A percentile compares a stretch with the other conserved stretches of the same genome.
Conservation (phyloP, 2,113 vertebrate species). For the Eubucco bourcierii region DNA sequence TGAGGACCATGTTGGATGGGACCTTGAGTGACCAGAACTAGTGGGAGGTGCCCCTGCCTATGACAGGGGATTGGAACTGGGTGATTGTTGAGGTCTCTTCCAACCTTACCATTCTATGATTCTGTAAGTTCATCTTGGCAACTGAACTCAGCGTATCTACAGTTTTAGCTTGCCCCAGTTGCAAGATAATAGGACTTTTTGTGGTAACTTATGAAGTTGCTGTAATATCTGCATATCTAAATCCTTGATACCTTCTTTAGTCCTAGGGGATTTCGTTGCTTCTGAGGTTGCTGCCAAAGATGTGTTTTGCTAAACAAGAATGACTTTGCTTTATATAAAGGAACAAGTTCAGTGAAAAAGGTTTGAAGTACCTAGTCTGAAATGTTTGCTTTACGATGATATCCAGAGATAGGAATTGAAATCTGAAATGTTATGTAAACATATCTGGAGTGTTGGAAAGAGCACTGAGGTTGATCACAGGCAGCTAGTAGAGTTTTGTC, state of each 20-base stretch:
- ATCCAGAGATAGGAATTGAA: not conserved
- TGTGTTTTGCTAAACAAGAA: not conserved
- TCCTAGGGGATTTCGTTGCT: not conserved
- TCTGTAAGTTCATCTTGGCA: not conserved
- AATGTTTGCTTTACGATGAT: not conserved
- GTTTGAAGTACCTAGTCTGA: not conserved
- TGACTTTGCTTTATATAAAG: not conserved
- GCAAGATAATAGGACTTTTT: not conserved
- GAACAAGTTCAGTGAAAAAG: not conserved
- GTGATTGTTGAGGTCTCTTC: no score
- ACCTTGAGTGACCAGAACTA: no score
- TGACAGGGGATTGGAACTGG: no score
- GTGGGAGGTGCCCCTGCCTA: no score
- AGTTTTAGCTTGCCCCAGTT: not conserved
- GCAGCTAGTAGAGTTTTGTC: not conserved
- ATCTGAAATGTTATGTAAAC: not conserved
- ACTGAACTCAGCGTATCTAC: not conserved
- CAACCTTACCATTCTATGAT: no score
- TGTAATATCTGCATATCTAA: conserved; percentile 19
- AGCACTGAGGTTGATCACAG: not conserved
- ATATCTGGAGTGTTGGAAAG: not conserved
- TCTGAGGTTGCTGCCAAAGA: not conserved
- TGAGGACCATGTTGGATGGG: no score
- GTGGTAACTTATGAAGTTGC: not conserved
- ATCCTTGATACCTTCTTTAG: not conserved